A percentile compares a stretch with the other conserved stretches of the same genome.
These are phyloP conservation scores for Diarsia mendica DNA, from an alignment of 2,888 invertebrate genomes.

Conservation along the genomic window DNA sequence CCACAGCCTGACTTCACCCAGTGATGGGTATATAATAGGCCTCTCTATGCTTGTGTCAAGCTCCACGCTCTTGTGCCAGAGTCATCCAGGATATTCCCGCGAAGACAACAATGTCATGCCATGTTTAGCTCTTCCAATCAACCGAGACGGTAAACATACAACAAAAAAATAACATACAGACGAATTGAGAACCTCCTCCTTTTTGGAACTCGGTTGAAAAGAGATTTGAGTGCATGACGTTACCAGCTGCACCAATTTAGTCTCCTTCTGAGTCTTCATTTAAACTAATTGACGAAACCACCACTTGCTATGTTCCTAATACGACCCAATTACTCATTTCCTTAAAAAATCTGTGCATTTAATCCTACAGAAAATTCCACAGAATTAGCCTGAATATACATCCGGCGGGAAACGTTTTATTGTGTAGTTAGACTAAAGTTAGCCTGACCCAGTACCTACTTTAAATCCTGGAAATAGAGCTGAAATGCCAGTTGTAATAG, in stretches of 20 bases:
- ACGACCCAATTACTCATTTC: slow-evolving; percentile 16
- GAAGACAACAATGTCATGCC: too few species aligned
- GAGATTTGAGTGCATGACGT: not conserved
- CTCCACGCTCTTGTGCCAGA: too few species aligned
- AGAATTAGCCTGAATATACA: slow-evolving; percentile 26
- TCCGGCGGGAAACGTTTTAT: slow-evolving; percentile 38
- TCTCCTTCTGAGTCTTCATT: not conserved
- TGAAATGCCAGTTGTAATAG: slow-evolving; percentile 9
- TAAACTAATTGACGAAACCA: slow-evolving; percentile 8
- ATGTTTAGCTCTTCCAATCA: not conserved
- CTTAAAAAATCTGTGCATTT: slow-evolving; percentile 21
- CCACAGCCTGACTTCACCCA: too few species aligned
- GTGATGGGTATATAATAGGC: too few species aligned
- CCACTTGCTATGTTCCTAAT: not conserved
- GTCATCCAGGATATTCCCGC: too few species aligned
- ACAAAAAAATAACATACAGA: too few species aligned
- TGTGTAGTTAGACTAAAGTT: slow-evolving; percentile 22
- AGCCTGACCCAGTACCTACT: slow-evolving; percentile 34
- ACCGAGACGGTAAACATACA: too few species aligned
- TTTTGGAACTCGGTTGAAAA: too few species aligned
- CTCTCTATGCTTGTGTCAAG: too few species aligned
- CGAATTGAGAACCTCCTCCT: too few species aligned
- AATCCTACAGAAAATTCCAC: slow-evolving; percentile 1
- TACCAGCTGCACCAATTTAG: not conserved
- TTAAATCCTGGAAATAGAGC: slow-evolving; percentile 39